Evolutionary conservation across 2,888 invertebrate species (phyloP), one percentile per base, ranked within the genome.

Genomic region (Myopa tessellatipennis): DNA sequence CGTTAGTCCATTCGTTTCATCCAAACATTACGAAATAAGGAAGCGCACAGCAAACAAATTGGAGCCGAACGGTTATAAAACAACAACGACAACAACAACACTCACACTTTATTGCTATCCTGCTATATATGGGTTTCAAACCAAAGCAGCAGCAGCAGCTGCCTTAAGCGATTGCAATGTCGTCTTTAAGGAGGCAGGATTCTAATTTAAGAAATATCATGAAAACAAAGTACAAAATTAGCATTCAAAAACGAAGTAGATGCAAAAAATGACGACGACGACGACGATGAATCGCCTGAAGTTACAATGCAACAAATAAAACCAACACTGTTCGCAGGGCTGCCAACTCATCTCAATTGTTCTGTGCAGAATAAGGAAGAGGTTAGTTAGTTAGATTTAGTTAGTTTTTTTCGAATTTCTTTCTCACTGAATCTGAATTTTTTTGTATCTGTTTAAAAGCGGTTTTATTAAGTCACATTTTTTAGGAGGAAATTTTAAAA

Each of bases 1-100:
- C 12, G 26, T 61, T 10, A 10, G 6, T 4, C 4, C 26, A n/a
- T 61, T 26, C 10, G 38, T 14, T 65, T 38, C 65, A 65, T 65
- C 36, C 65, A 65, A 73, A 34, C 40, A 65, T 50, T 5, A 65
- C 74, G 74, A 74, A 65, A 65, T 65, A 65, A 74, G 65, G 74
- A 74, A 74, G 52, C 52, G 52, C 36, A 26, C 50, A 18, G 52
- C 34, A 61, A 72, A 74, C 63, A 34, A 73, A 45, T 73, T 60
- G 26, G 63, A 45, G 26, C 34, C 18, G 12, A 50, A 16, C 7
- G 36, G 34, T 18, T 38, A 38, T 50, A 50, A 73, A 14, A 50
- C 14, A 10, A 26, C 45, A 45, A 45, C 45, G 45, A 45, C 45
- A 45, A 45, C 26, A 61, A 26, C 6, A 14, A 10, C 34, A 61